Conservation (phyloP, 2,888 invertebrate species). For the Meteorus colon region DNA sequence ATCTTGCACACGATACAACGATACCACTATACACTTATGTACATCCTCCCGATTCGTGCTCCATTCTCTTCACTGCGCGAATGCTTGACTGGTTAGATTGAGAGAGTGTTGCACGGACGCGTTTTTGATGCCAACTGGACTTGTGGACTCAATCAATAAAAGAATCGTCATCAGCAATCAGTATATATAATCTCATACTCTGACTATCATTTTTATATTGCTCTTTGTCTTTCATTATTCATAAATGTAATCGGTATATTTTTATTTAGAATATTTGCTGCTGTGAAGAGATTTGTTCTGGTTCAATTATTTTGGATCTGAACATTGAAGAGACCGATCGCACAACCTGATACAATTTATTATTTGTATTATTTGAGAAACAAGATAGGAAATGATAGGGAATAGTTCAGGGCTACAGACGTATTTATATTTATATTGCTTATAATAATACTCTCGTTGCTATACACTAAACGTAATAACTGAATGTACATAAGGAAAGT, state of each 20-base stretch:
- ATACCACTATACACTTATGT: slow-evolving; percentile 26
- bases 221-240: not conserved
- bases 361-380: not conserved
- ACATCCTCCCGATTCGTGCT: slow-evolving; percentile 32
- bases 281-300: not conserved
- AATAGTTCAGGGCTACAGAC: not conserved
- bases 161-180: not conserved
- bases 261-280: not conserved
- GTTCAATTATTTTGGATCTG: not conserved
- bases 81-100: slow-evolving; percentile 42
- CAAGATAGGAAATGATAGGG: not conserved
- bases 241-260: not conserved
- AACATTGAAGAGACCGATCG: not conserved
- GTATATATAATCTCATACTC: not conserved
- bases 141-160: slow-evolving; percentile 51
- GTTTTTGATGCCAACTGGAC: slow-evolving; percentile 43
- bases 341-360: no score
- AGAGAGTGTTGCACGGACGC: slow-evolving; percentile 15
- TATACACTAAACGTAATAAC: slow-evolving; percentile 1
- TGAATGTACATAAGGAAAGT: slow-evolving; percentile 45
- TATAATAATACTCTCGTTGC: not conserved
- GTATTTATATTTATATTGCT: not conserved
- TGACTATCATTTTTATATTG: not conserved
- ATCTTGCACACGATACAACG: slow-evolving; percentile 4
- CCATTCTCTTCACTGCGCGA: slow-evolving; percentile 39